Evolutionary conservation across 2,113 vertebrate genomes (phyloP).

Genomic region (Empidonax traillii): DNA sequence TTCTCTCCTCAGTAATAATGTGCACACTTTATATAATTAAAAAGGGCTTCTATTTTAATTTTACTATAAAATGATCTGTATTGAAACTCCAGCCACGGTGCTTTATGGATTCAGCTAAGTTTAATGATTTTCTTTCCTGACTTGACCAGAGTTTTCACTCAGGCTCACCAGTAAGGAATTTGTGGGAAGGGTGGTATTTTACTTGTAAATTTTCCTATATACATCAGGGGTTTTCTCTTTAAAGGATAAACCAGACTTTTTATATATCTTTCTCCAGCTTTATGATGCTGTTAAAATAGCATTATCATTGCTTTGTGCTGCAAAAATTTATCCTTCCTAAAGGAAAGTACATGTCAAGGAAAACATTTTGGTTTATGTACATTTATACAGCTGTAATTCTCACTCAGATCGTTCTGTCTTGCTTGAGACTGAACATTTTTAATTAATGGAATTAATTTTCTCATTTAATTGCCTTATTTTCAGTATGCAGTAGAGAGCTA

Average conservation of each 20-base stretch:
- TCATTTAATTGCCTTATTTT: conserved; percentile 65
- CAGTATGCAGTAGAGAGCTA: conserved; percentile 41
- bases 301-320: neutral
- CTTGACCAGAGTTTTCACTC: neutral
- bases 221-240: neutral
- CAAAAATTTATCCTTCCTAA: conserved; percentile 21
- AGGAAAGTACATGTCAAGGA: conserved; percentile 18
- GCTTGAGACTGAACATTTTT: conserved; percentile 51
- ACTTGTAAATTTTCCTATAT: conserved; percentile 1
- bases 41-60: conserved; percentile 69
- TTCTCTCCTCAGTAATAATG: conserved; percentile 56
- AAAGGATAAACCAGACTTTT: neutral
- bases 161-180: conserved; percentile 27
- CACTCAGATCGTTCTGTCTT: conserved; percentile 25
- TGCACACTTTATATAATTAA: conserved; percentile 64
- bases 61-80: conserved; percentile 46
- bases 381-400: conserved; percentile 37
- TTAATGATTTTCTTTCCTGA: conserved; percentile 34
- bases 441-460: conserved; percentile 70
- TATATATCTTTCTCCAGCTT: neutral
- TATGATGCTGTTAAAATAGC: neutral
- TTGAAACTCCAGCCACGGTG: neutral
- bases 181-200: neutral
- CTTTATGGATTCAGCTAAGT: neutral
- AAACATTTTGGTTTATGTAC: conserved; percentile 32